Conservation (phyloP, 2,797 vertebrate species). For the Lithobates sylvaticus region DNA sequence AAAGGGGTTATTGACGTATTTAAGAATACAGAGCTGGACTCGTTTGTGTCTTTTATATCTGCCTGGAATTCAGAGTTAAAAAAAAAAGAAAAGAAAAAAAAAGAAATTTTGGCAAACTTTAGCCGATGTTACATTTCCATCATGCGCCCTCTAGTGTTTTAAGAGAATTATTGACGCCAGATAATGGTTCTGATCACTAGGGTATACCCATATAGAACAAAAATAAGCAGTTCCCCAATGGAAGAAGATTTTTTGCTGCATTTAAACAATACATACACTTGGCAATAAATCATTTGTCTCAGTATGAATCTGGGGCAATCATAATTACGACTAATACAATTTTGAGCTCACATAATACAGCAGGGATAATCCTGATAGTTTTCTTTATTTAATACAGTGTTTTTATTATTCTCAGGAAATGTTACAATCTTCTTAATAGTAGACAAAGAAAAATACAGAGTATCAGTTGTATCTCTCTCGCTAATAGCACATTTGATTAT, state of each 20-base stretch:
- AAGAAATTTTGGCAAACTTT: no score
- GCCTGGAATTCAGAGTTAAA: no score
- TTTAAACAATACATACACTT: not conserved
- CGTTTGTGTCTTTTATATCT: not conserved
- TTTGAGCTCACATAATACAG: slow-evolving; percentile 11
- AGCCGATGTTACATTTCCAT: not conserved
- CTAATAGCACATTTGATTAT: slow-evolving; percentile 72
- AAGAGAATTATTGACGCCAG: not conserved
- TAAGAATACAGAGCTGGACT: not conserved
- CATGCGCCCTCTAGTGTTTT: not conserved
- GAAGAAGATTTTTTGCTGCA: not conserved
- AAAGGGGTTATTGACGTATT: not conserved
- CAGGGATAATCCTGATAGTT: slow-evolving; percentile 17
- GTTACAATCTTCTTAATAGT: slow-evolving; percentile 69
- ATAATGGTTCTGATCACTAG: not conserved
- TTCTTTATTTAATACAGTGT: slow-evolving; percentile 58
- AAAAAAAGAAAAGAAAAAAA: not conserved
- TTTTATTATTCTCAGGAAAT: slow-evolving; percentile 65
- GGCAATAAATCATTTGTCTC: slow-evolving; percentile 16
- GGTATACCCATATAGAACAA: not conserved
- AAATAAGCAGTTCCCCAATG: not conserved
- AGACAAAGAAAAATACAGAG: slow-evolving; percentile 63
- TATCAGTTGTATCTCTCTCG: slow-evolving; percentile 70
- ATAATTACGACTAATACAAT: not conserved
- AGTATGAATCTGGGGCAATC: not conserved